Evolutionary conservation across 2,797 vertebrate species (phyloP), one percentile per base, ranked within the genome.

Genomic region (Agapornis canus): DNA sequence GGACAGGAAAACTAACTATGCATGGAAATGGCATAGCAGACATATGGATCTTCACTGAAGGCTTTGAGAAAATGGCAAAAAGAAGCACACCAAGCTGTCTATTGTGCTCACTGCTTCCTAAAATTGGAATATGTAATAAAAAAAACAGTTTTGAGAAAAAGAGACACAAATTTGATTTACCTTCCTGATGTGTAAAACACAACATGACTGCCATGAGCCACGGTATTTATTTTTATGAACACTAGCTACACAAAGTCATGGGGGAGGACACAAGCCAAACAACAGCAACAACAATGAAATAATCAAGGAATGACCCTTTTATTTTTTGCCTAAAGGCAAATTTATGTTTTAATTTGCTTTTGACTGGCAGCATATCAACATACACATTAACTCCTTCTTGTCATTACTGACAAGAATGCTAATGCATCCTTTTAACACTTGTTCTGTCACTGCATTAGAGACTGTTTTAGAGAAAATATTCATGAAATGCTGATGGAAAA

Each of bases 351-450:
- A 65, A 4, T 59, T 94, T 76, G 13, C 11, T 81, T 87, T 88
- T 93, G 63, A 92, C 20, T 82, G 71, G 87, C 52, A 76, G 18
- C 22, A 52, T 56, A 61, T 51, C 76, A 93, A 86, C 84, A 93
- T 86, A 87, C 63, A 79, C 72, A 93, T 95, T 95, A 95, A 86
- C 76, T 96, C 79, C 92, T 65, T 91, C 72, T 92, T 90, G 49
- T 88, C 84, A 60, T 88, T 77, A 88, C 42, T 78, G 82, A 49
- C 61, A 95, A 52, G 77, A 57, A 89, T 61, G 49, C 5, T 95
- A 89, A 71, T 32, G 25, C 69, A 54, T 61, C 57, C 69, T 91
- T 93, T 81, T 89, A 91, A 54, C 57, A 88, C 27, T 75, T 47
- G 10, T n/a, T 86, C 42, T 85, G 39, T 93, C 72, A 83, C 39